Conservation (phyloP, 2,113 vertebrate species). For the Eublepharis macularius region DNA sequence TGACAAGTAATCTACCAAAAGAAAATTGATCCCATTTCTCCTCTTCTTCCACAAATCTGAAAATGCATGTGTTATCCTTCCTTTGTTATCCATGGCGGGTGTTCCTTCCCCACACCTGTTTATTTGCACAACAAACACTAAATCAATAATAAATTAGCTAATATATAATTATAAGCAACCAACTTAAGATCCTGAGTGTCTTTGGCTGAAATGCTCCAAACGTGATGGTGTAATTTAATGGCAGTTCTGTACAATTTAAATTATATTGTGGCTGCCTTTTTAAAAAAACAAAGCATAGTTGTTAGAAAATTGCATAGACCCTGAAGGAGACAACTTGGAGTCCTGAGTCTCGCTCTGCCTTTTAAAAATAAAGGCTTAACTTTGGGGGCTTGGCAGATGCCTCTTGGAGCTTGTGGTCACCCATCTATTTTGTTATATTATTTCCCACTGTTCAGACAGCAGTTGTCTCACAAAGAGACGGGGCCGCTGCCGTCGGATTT, state of each 20-base stretch:
- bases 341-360: too few relatives aligned
- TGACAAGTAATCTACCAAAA: constrained; percentile 67
- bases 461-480: too few relatives aligned
- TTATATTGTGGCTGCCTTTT: background rate
- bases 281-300: background rate
- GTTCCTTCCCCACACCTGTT: background rate
- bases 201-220: background rate
- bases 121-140: constrained; percentile 39
- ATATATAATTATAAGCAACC: background rate
- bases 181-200: background rate
- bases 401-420: too few relatives aligned
- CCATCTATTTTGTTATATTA: too few relatives aligned
- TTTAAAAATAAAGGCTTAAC: too few relatives aligned
- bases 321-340: too few relatives aligned
- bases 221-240: background rate
- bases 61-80: background rate
- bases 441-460: too few relatives aligned
- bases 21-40: constrained; percentile 61
- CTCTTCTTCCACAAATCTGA: constrained; percentile 27
- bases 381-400: too few relatives aligned
- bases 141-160: constrained; percentile 16
- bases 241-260: background rate
- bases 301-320: too few relatives aligned
- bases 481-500: too few relatives aligned
- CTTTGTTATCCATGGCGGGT: background rate